Percentiles rank a stretch among this genome's conserved stretches.
phyloP scores from a whole-genome alignment of 2,888 invertebrate genomes.

The Drosophila colorata region DNA sequence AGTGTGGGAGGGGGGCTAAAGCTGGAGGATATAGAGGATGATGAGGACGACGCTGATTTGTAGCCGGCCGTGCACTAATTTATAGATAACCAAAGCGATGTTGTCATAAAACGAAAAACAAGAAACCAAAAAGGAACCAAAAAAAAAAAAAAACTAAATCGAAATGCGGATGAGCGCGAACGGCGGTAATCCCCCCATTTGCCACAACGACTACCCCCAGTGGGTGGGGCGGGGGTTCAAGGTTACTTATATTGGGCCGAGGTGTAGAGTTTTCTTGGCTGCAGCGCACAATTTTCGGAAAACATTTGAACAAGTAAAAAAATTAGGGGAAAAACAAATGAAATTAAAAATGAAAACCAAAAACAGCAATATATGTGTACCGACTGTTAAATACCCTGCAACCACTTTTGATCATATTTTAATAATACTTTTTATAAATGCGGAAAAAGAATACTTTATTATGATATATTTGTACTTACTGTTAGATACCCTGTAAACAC shows the following conservation, averaged over 20 bases:
- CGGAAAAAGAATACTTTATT: too few relatives aligned
- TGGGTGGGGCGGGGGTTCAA: too few relatives aligned
- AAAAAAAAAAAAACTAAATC: neutral
- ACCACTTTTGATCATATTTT: too few relatives aligned
- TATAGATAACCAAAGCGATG: constrained; percentile 55
- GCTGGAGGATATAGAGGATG: constrained; percentile 10
- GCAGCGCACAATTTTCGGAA: neutral
- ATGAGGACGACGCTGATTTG: constrained; percentile 48
- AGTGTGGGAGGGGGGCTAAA: too few relatives aligned
- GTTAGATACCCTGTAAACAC: too few relatives aligned
- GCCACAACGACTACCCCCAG: too few relatives aligned
- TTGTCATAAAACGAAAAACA: constrained; percentile 29
- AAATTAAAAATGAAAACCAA: neutral
- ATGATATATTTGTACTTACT: too few relatives aligned
- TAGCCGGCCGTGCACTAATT: constrained; percentile 57
- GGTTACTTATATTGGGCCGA: neutral
- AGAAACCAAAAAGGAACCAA: too few relatives aligned
- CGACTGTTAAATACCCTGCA: too few relatives aligned
- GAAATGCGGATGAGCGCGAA: constrained; percentile 9
- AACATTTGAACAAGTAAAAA: constrained; percentile 1
- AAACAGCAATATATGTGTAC: too few relatives aligned
- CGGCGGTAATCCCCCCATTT: constrained; percentile 13
- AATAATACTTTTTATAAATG: too few relatives aligned
- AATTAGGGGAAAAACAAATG: neutral
- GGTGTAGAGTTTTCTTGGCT: neutral